phyloP scores from a whole-genome alignment of 2,888 invertebrate genomes.

The Pammene aurita region DNA sequence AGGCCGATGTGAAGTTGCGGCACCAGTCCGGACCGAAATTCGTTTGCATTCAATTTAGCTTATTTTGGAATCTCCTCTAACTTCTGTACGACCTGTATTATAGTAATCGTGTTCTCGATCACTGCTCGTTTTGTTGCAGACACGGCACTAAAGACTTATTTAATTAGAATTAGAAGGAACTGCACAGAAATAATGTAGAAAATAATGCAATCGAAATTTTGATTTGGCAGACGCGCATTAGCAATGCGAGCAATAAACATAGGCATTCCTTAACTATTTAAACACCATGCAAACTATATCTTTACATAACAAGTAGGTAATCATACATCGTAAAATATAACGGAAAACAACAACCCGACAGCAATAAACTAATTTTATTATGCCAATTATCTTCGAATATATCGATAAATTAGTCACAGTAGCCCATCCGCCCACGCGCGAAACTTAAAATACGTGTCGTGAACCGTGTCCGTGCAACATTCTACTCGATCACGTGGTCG shows the following conservation, averaged over 20 bases:
- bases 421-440: conserved; percentile 39
- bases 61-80: conserved; percentile 6
- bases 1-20: no score
- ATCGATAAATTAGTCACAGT: conserved; percentile 41
- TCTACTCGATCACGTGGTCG: neutral
- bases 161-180: no score
- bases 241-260: no score
- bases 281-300: neutral
- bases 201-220: no score
- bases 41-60: conserved; percentile 22
- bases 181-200: no score
- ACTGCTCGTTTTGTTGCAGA: neutral
- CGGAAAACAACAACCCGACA: conserved; percentile 32
- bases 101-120: no score
- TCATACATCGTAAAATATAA: conserved; percentile 45
- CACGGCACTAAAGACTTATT: no score
- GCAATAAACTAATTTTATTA: conserved; percentile 42
- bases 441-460: conserved; percentile 25
- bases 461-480: conserved; percentile 1
- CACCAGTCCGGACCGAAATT: no score
- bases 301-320: neutral
- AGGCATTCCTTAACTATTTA: no score
- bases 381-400: conserved; percentile 41
- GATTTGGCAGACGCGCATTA: no score
- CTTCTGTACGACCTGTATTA: neutral